Evolutionary conservation across 2,113 vertebrate genomes (phyloP), one percentile per base, ranked within the genome.

Genomic region (Dermatemys mawii): DNA sequence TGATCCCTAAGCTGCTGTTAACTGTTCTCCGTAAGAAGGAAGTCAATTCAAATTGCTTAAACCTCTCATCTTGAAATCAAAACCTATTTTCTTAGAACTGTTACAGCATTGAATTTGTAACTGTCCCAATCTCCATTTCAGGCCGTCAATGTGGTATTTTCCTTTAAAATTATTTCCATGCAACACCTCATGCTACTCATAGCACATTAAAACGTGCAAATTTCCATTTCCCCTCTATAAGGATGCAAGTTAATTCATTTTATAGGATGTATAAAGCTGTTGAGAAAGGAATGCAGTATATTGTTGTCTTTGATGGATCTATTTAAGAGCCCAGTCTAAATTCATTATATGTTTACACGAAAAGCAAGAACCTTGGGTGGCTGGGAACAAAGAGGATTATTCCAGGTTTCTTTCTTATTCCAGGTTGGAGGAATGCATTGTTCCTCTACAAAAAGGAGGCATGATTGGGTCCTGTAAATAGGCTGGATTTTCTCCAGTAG

Each of bases 41-140:
- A 94, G 87, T 93, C 87, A 90, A 75, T 92, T 89, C 44, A 94
- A 86, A 89, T 87, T 88, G 81, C 51, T 93, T 83, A 89, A 94
- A 90, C 73, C 63, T 76, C 54, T 92, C 80, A 76, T 78, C 79
- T 84, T 91, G 53, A 78, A 84, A 32, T 57, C 48, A 84, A 32
- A 95, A 82, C 46, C 49, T 27, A 83, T 84, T 95, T 94, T 84
- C 55, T 73, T 46, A 90, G 5, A 80, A 49, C 12, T 80, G 14
- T 84, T 96, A 89, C 5, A 83, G 11, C 48, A 53, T 55, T 16
- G 78, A 13, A 38, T 46, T 49, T 63, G 78, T 83, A 49, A 79
- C 38, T 84, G 21, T 49, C 14, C 73, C 86, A 60, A 86, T 88
- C 88, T 92, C 75, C 92, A 49, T 90, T 92, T 83, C 55, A 41